A percentile compares a stretch with the other conserved stretches of the same genome.
phyloP scores from a whole-genome alignment of 2,797 vertebrate genomes.

The Eleutherodactylus coqui region DNA sequence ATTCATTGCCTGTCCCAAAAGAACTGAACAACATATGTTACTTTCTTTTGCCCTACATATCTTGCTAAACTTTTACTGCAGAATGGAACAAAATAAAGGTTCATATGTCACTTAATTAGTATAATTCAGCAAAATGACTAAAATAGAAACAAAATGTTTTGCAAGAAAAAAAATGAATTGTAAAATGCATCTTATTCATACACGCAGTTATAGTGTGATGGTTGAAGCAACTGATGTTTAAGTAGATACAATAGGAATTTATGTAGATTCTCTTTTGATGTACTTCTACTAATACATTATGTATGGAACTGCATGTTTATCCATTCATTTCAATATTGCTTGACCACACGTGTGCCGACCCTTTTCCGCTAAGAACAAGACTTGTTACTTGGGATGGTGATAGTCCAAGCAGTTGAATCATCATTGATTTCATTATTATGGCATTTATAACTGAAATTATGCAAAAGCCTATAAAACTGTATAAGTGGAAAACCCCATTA shows the following conservation, averaged over 20 bases:
- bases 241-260: not conserved
- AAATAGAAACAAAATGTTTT: not conserved
- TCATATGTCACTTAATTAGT: constrained; percentile 2
- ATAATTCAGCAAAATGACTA: not conserved
- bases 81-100: constrained; percentile 9
- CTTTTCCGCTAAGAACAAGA: not conserved
- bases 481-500: not conserved
- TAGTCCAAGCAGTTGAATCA: not conserved
- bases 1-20: not conserved
- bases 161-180: not conserved
- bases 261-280: not conserved
- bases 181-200: not conserved
- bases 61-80: not conserved
- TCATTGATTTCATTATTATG: not conserved
- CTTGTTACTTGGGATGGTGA: not conserved
- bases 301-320: not conserved
- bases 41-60: not conserved
- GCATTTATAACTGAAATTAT: not conserved
- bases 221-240: not conserved
- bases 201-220: not conserved
- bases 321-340: too few relatives aligned
- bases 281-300: not conserved
- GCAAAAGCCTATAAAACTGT: too few relatives aligned
- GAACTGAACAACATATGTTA: constrained; percentile 9
- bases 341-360: not conserved